A percentile compares a stretch with the other conserved stretches of the same genome.
phyloP scores from a whole-genome alignment of 2,797 vertebrate species.

The Amblyraja radiata region DNA sequence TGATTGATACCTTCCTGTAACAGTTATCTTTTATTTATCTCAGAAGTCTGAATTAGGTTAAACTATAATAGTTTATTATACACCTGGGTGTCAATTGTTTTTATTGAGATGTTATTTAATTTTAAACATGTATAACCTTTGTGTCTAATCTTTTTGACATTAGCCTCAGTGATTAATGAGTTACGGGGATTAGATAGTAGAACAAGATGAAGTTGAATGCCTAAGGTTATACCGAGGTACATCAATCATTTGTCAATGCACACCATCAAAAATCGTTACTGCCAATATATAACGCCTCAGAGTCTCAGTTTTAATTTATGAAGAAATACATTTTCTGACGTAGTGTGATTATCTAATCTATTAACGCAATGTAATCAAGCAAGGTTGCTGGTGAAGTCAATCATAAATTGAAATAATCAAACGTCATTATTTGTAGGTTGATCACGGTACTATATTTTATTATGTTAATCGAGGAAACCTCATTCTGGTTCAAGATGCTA shows the following conservation, averaged over 20 bases:
- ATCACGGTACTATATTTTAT: neutral
- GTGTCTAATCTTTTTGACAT: constrained; percentile 14
- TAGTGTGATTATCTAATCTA: constrained; percentile 22
- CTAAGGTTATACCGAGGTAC: neutral
- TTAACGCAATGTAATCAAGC: constrained; percentile 17
- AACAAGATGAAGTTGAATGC: constrained; percentile 29
- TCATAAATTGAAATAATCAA: constrained; percentile 16
- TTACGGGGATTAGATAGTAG: constrained; percentile 13
- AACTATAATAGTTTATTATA: constrained; percentile 2
- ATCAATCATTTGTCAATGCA: constrained; percentile 33
- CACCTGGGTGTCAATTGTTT: neutral
- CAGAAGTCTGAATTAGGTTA: neutral
- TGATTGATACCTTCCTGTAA: neutral
- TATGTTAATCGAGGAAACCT: neutral
- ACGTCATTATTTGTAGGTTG: neutral
- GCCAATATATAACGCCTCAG: constrained; percentile 11
- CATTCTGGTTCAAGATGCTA: neutral
- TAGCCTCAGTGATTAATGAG: constrained; percentile 11
- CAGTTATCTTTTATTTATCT: neutral
- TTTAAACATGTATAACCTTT: constrained; percentile 26
- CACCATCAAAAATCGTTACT: constrained; percentile 28
- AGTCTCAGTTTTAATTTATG: constrained; percentile 28
- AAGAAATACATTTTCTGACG: neutral
- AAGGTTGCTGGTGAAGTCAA: constrained; percentile 2
- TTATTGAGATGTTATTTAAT: constrained; percentile 32